A percentile compares a stretch with the other conserved stretches of the same genome.
These are phyloP conservation scores for Peromyscus eremicus DNA, from an alignment of 2,797 vertebrate genomes.

Conservation along the genomic window DNA sequence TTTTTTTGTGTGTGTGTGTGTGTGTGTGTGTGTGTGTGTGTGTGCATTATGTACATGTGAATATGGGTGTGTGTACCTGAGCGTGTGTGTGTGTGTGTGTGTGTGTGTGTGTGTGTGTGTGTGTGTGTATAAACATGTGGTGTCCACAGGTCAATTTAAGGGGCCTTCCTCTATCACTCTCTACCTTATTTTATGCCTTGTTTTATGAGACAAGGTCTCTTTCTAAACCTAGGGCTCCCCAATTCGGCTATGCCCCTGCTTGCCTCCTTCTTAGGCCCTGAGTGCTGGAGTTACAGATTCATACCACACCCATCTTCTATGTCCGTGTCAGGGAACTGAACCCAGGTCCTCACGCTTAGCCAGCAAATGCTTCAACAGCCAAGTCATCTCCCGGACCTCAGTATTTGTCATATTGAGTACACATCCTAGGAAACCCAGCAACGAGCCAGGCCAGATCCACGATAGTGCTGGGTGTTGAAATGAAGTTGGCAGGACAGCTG, in stretches of 20 bases:
- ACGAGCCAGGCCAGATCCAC: background rate
- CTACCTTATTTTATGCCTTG: background rate
- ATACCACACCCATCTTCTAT: background rate
- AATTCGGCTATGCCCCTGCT: too few species aligned
- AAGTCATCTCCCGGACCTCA: background rate
- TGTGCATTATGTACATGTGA: too few species aligned
- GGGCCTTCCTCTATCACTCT: background rate
- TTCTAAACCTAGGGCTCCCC: background rate
- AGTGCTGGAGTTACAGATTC: background rate
- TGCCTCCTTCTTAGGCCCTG: background rate
- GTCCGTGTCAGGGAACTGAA: background rate
- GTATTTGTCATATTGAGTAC: constrained; percentile 15
- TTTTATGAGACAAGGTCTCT: background rate
- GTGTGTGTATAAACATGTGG: background rate
- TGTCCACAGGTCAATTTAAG: background rate
- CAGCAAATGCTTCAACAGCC: background rate
- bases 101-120: too few species aligned
- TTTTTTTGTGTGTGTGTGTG: background rate
- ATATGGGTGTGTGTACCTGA: background rate
- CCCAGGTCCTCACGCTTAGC: background rate
- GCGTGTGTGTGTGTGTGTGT: too few species aligned
- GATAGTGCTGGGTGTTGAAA: background rate
- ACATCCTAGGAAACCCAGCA: constrained; percentile 10
- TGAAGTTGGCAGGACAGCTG: background rate
- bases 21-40: background rate